These are phyloP conservation scores for Calvadosia cruxmelitensis DNA, from an alignment of 30 jellyfish, hydroid and myxozoan genomes.

Conservation along the genomic window DNA sequence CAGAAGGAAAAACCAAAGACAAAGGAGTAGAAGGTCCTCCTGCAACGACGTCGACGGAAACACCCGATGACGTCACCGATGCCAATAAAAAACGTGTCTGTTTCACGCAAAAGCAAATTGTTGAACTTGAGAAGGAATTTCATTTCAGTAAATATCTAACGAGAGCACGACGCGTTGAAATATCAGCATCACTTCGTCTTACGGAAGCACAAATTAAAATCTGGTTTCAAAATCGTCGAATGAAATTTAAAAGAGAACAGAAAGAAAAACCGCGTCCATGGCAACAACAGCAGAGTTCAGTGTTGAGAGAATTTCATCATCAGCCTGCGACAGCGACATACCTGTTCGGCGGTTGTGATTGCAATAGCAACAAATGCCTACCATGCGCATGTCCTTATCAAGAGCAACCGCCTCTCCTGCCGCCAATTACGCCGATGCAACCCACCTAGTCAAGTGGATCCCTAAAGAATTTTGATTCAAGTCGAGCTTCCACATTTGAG, in stretches of 20 bases:
- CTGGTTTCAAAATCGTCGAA: conserved; percentile 83
- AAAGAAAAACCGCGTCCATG: conserved; percentile 47
- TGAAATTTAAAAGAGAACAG: conserved; percentile 82
- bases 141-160: conserved; percentile 67
- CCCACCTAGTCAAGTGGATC: no score
- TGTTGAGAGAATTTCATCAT: conserved; percentile 8
- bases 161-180: conserved; percentile 75
- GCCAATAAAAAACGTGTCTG: conserved; percentile 60
- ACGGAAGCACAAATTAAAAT: conserved; percentile 74
- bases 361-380: conserved; percentile 21
- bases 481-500: no score
- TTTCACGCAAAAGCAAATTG: conserved; percentile 80
- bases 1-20: no score
- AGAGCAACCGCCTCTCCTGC: conserved; percentile 75
- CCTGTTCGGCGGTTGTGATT: conserved; percentile 44
- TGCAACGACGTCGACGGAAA: conserved; percentile 2
- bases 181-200: conserved; percentile 32
- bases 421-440: conserved; percentile 64
- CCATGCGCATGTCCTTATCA: conserved; percentile 60
- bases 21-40: no score
- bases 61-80: conserved; percentile 16
- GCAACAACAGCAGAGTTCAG: conserved; percentile 20
- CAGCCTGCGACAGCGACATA: conserved; percentile 62
- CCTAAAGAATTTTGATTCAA: no score
- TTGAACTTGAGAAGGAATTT: conserved; percentile 87